These are phyloP conservation scores for Bos javanicus DNA, from an alignment of 2,113 vertebrate species.

Conservation along the genomic window DNA sequence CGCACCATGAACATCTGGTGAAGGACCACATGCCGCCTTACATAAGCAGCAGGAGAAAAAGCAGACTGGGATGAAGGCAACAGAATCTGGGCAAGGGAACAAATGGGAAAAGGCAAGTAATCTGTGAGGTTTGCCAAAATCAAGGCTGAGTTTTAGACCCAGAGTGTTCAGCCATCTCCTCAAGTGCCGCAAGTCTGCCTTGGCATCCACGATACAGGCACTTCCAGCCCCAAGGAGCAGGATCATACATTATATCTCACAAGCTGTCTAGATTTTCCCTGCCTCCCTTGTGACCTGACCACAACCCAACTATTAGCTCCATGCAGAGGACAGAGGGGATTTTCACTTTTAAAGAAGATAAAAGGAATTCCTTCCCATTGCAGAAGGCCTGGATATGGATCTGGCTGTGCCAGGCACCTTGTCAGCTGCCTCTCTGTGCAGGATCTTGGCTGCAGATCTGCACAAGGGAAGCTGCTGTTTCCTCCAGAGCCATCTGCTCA, in stretches of 20 bases:
- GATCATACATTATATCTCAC: background rate
- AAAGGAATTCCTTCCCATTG: background rate
- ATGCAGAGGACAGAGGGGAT: background rate
- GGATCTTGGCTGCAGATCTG: conserved; percentile 34
- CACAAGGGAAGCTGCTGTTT: background rate
- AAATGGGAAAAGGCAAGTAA: conserved; percentile 29
- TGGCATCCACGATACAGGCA: background rate
- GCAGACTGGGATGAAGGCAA: background rate
- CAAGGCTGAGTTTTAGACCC: background rate
- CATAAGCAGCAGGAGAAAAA: conserved; percentile 5
- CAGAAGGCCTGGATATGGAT: background rate
- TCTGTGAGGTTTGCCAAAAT: background rate
- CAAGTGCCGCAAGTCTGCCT: background rate
- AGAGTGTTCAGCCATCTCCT: background rate
- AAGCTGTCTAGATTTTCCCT: background rate
- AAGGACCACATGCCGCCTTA: background rate
- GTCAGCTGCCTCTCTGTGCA: background rate
- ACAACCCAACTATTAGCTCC: background rate
- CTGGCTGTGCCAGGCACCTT: background rate
- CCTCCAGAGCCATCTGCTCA: conserved; percentile 46
- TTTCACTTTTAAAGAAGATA: conserved; percentile 24
- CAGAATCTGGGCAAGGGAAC: conserved; percentile 30
- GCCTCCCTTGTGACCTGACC: background rate
- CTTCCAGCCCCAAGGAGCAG: background rate
- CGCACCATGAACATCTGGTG: conserved; percentile 50